A percentile compares a stretch with the other conserved stretches of the same genome.
These are phyloP conservation scores for Pogonus chalceus DNA, from an alignment of 1,140 invertebrate genomes.

Conservation along the genomic window DNA sequence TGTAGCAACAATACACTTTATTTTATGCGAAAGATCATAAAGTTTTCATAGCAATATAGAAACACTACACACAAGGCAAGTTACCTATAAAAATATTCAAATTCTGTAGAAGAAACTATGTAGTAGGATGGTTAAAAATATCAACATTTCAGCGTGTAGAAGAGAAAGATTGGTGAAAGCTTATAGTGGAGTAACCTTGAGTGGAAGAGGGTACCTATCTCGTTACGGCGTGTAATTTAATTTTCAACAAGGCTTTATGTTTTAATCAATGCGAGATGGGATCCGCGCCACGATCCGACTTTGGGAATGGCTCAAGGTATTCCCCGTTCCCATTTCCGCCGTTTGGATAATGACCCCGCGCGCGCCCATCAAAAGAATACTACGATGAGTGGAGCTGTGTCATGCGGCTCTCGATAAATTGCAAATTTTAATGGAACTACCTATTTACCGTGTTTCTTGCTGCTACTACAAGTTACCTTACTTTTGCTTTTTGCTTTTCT, in stretches of 20 bases:
- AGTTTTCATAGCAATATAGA: too few relatives aligned
- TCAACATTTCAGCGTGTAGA: constrained; percentile 11
- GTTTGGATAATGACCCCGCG: constrained; percentile 1
- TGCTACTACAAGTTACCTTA: too few relatives aligned
- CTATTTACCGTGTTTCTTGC: too few relatives aligned
- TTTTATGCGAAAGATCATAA: too few relatives aligned
- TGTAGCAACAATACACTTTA: too few relatives aligned
- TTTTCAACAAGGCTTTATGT: constrained; percentile 25
- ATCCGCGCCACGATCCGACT: too few relatives aligned
- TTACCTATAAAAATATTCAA: too few relatives aligned
- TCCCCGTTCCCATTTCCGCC: too few relatives aligned
- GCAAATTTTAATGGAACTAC: constrained; percentile 6
- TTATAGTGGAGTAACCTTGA: constrained; percentile 12
- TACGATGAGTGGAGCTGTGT: not conserved
- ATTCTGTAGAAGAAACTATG: too few relatives aligned
- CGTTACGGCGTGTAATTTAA: constrained; percentile 22
- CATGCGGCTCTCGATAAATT: not conserved
- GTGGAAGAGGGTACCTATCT: constrained; percentile 14
- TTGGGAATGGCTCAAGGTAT: constrained; percentile 16
- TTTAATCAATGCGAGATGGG: constrained; percentile 25
- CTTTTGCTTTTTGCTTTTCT: too few relatives aligned
- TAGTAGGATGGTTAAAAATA: too few relatives aligned
- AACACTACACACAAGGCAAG: too few relatives aligned
- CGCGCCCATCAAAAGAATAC: not conserved
- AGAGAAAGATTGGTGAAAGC: constrained; percentile 10